A percentile compares a stretch with the other conserved stretches of the same genome.
phyloP scores from a whole-genome alignment of 2,113 vertebrate species.

The Tringa solitaria region DNA sequence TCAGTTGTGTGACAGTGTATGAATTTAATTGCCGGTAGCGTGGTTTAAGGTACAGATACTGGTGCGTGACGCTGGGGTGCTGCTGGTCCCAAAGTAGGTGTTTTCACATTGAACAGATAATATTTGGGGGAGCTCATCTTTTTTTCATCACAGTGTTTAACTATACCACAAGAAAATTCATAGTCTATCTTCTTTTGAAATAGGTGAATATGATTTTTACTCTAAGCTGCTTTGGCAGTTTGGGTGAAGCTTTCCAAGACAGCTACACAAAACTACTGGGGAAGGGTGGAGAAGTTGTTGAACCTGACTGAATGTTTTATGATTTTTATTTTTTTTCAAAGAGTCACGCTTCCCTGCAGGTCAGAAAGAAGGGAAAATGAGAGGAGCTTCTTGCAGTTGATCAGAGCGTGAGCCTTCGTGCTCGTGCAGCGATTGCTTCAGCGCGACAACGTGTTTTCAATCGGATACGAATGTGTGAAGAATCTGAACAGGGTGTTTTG shows the following conservation, averaged over 20 bases:
- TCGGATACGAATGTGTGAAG: background rate
- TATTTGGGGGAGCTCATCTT: background rate
- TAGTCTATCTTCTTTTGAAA: background rate
- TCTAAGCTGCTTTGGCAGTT: background rate
- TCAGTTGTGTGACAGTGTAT: background rate
- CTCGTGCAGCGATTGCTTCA: background rate
- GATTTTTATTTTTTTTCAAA: background rate
- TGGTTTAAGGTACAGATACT: background rate
- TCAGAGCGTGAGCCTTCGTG: rapidly evolving
- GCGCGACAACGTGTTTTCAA: background rate
- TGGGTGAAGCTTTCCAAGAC: background rate
- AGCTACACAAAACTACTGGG: background rate
- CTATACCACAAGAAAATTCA: background rate
- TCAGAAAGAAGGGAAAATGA: background rate
- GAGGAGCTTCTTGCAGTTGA: background rate
- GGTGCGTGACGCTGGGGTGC: background rate
- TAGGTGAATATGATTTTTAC: background rate
- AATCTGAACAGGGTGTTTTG: background rate
- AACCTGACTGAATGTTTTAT: background rate
- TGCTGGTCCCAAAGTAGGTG: background rate
- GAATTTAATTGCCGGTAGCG: background rate
- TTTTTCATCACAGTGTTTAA: background rate
- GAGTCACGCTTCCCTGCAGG: background rate
- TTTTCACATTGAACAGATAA: background rate
- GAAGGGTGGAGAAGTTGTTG: background rate